Evolutionary conservation across 2,113 vertebrate genomes (phyloP).

Genomic region (Grallaria varia): DNA sequence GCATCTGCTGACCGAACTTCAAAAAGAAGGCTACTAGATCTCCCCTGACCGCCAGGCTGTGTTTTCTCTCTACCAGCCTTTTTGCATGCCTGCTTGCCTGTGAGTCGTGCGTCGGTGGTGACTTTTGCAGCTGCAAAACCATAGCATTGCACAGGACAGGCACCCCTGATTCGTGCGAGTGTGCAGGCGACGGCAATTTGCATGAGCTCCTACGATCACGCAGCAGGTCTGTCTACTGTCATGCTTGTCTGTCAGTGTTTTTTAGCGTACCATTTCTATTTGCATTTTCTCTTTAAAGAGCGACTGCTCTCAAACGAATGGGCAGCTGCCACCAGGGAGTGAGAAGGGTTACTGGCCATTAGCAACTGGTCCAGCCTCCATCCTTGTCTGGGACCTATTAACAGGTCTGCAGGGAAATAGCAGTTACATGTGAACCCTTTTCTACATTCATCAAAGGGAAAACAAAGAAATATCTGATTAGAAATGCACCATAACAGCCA

Average conservation of each 20-base stretch:
- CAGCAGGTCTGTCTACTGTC: neutral
- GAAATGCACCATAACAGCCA: neutral
- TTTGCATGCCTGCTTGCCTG: neutral
- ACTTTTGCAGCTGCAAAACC: neutral
- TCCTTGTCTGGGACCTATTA: neutral
- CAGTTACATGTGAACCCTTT: neutral
- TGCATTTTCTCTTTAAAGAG: neutral
- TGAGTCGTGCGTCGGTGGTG: neutral
- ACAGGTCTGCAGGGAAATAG: constrained; percentile 6
- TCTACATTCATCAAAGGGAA: constrained; percentile 6
- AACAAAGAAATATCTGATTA: neutral
- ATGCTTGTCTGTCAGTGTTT: neutral
- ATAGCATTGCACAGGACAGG: accelerated
- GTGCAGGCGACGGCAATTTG: neutral
- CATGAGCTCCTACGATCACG: neutral
- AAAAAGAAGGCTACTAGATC: neutral
- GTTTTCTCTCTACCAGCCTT: neutral
- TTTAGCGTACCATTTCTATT: accelerated
- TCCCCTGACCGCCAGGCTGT: neutral
- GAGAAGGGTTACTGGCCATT: neutral
- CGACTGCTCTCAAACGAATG: neutral
- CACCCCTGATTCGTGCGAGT: neutral
- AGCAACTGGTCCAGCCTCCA: neutral
- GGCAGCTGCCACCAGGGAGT: neutral
- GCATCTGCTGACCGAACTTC: neutral